These are phyloP conservation scores for Hirundichthys speculiger DNA, from an alignment of 2,113 vertebrate genomes.

Conservation along the genomic window DNA sequence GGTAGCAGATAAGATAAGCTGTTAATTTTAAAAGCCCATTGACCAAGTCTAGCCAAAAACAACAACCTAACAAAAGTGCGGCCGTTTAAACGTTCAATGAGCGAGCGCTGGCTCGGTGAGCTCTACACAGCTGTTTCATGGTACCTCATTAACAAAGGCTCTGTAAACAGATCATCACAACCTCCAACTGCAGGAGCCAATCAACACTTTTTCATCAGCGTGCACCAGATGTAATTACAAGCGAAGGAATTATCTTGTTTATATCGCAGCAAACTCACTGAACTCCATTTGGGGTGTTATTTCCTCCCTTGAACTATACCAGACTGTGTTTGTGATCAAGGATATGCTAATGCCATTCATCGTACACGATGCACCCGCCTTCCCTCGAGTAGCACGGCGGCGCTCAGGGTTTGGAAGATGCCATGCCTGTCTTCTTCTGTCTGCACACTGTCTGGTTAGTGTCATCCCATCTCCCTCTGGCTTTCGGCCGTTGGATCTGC, in stretches of 20 bases:
- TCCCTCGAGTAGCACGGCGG: slow-evolving; percentile 42
- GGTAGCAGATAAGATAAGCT: background rate
- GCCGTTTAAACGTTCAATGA: slow-evolving; percentile 14
- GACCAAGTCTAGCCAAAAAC: background rate
- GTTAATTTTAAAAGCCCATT: slow-evolving; percentile 10
- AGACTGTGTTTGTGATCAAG: slow-evolving; percentile 65
- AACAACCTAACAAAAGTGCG: background rate
- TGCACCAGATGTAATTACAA: slow-evolving; percentile 53
- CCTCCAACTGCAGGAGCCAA: slow-evolving; percentile 64
- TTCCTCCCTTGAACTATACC: slow-evolving; percentile 69
- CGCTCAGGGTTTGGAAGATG: slow-evolving; percentile 47
- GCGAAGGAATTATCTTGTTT: slow-evolving; percentile 63
- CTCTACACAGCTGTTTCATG: slow-evolving; percentile 28
- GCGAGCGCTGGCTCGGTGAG: slow-evolving; percentile 13
- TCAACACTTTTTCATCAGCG: slow-evolving; percentile 60
- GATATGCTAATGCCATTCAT: slow-evolving; percentile 68
- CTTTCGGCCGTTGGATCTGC: slow-evolving; percentile 42
- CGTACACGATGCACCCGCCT: slow-evolving; percentile 57
- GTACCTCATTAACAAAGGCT: slow-evolving; percentile 36
- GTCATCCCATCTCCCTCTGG: slow-evolving; percentile 58
- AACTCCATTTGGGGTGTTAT: slow-evolving; percentile 58
- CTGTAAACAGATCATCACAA: slow-evolving; percentile 59
- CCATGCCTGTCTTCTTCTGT: slow-evolving; percentile 51
- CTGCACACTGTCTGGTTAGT: slow-evolving; percentile 61
- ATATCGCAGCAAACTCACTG: slow-evolving; percentile 59